Base-by-base conservation (phyloP, 2,888 invertebrate genomes). In the Pristionchus entomophagus region DNA sequence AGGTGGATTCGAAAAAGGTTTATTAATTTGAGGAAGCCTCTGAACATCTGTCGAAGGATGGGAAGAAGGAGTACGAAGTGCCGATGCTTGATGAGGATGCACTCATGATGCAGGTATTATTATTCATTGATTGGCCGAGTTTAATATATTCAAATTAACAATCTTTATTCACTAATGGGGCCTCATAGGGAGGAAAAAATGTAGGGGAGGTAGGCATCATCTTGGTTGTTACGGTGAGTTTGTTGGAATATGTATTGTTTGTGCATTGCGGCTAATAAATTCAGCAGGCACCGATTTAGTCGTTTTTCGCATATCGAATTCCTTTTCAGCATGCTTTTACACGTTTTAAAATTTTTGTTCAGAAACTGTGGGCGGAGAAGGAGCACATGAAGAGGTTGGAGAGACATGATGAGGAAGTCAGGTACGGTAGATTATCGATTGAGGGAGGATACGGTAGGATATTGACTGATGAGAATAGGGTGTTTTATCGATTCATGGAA, bases 1-100 rank as follows among this genome's bases (percentile, higher is more conserved):
- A 17, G 12, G 38, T 41, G 26, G 10, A n/a, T 10, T 19, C 22
- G 0, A 26, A 10, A 51, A 51, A 14, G 49, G 17, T 35, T 19
- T 32, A 2, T n/a, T 59, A 22, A 87, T 91, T n/a, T 5, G 83
- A 92, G 92, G 86, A 89, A 86, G 90, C 90, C 2, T 87, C 73
- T n/a, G 93, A 93, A 82, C 93, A 93, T 84, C 89, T 87, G 69
- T 53, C 77, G 41, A 91, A 91, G 22, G 86, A 88, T 26, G 91
- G 88, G 0, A 82, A 91, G 80, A 92, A 93, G 87, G 88, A 91
- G 77, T 93, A 92, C 88, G 93, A 93, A 86, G 86, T 88, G 22
- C 93, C 93, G 10, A 91, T 91, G 87, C 88, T 93, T 77, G 92
- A 93, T 78, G 92, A 91, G n/a, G 92, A 93, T 73, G 91, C 92